These are phyloP conservation scores for Wasmannia auropunctata DNA, from an alignment of 1,140 invertebrate species.

Conservation along the genomic window DNA sequence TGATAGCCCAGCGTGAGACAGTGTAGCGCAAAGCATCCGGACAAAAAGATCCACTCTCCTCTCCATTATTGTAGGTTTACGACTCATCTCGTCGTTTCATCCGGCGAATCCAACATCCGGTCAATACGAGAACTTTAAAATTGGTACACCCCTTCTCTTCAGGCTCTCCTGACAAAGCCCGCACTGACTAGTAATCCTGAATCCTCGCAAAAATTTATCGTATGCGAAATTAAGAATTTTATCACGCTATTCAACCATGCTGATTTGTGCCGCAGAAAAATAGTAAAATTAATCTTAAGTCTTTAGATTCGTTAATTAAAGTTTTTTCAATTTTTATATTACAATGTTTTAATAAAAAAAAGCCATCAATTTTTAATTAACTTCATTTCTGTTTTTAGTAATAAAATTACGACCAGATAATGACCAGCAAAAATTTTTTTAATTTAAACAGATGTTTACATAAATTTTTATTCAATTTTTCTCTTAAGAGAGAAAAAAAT, in stretches of 20 bases:
- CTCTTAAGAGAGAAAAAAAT: neutral
- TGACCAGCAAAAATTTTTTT: neutral
- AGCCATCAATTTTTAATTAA: neutral
- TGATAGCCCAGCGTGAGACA: conserved; percentile 44
- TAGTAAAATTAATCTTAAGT: neutral
- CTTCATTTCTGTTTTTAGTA: neutral
- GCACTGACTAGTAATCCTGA: neutral
- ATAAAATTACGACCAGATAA: neutral
- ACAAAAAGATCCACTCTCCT: neutral
- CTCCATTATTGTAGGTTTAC: conserved; percentile 61
- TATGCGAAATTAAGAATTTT: conserved; percentile 58
- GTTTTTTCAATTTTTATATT: neutral
- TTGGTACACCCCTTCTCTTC: neutral
- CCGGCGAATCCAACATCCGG: neutral
- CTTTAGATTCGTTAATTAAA: neutral
- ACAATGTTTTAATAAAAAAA: neutral
- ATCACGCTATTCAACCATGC: neutral
- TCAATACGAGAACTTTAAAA: conserved; percentile 56
- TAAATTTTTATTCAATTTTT: neutral
- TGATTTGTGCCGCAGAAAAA: neutral
- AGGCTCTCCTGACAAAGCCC: neutral
- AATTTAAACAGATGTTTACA: neutral
- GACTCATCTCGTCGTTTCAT: conserved; percentile 55
- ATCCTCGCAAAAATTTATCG: neutral
- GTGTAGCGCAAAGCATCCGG: neutral